A percentile compares a stretch with the other conserved stretches of the same genome.
These are phyloP conservation scores for Oreochromis aureus DNA, from an alignment of 2,113 vertebrate species.

Conservation along the genomic window DNA sequence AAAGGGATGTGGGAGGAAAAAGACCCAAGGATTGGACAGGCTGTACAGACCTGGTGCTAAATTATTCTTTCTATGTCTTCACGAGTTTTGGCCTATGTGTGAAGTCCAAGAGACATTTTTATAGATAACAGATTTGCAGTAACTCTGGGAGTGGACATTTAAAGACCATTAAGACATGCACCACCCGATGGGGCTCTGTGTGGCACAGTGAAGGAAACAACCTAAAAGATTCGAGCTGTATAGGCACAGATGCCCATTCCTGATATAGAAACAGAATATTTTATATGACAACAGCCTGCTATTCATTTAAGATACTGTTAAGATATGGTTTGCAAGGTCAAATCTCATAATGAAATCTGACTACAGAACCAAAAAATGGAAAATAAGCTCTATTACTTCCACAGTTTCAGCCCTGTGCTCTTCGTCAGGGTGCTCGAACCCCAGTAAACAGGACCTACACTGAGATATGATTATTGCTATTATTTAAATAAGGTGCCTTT, in stretches of 20 bases:
- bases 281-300: neutral
- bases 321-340: neutral
- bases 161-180: neutral
- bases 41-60: neutral
- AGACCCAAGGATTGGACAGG: neutral
- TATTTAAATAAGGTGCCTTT: neutral
- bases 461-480: neutral
- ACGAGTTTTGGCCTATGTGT: neutral
- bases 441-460: neutral
- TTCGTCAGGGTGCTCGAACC: neutral
- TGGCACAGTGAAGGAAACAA: neutral
- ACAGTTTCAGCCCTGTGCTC: neutral
- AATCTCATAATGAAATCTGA: neutral
- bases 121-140: constrained; percentile 20
- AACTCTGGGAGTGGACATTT: constrained; percentile 22
- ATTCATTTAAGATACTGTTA: neutral
- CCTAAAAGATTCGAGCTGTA: neutral
- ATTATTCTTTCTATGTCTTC: constrained; percentile 12
- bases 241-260: neutral
- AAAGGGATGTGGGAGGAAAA: neutral
- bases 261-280: neutral
- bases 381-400: neutral
- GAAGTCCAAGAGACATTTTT: neutral
- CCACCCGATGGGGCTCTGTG: neutral
- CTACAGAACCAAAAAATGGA: neutral